Percentiles rank a stretch among this genome's conserved stretches.
These are phyloP conservation scores for Nymphicus hollandicus DNA, from an alignment of 2,113 vertebrate species.

Conservation along the genomic window DNA sequence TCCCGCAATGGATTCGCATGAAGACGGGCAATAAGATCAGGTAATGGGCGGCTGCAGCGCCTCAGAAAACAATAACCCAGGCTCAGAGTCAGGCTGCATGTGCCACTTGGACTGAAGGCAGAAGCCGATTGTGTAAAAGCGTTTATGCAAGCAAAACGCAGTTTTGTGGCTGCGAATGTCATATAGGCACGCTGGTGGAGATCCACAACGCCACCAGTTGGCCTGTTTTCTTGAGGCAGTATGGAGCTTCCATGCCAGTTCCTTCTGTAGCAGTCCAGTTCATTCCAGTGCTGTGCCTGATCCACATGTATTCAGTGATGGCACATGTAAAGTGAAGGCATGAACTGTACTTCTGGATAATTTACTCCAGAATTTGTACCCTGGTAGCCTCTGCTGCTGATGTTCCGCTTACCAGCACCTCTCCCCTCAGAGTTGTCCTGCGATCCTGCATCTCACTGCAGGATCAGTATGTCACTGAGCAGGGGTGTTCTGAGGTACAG, in stretches of 20 bases:
- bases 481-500: accelerated
- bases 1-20: conserved; percentile 98
- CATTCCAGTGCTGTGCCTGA: accelerated
- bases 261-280: neutral
- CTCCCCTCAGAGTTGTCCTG: accelerated
- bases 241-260: accelerated
- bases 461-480: neutral
- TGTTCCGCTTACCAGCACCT: accelerated
- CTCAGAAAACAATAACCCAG: neutral
- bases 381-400: neutral
- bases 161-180: neutral
- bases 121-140: neutral
- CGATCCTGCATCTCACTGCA: neutral
- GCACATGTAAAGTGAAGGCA: accelerated
- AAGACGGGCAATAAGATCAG: conserved; percentile 99
- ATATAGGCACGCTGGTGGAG: accelerated
- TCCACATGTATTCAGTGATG: accelerated
- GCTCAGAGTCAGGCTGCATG: accelerated
- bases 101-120: accelerated
- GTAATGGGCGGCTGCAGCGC: conserved; percentile 56
- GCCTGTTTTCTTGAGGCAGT: accelerated
- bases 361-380: neutral
- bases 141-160: accelerated
- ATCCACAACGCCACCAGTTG: accelerated
- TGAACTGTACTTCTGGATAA: accelerated